A percentile compares a stretch with the other conserved stretches of the same genome.
Conservation (phyloP, 2,888 invertebrate genomes). For the Andrena trimmerana region DNA sequence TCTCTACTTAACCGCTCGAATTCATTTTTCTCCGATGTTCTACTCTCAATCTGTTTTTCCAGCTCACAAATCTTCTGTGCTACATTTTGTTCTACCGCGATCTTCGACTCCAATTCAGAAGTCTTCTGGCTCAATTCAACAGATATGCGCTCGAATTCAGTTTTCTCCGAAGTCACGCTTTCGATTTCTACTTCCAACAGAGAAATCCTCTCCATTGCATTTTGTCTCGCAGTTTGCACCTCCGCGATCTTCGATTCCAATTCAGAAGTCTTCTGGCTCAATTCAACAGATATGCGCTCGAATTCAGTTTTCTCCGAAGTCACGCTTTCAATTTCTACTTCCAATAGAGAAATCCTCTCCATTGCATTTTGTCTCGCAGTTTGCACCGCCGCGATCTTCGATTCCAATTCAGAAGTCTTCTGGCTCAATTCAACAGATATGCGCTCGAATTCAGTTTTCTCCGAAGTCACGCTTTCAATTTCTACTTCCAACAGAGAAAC, state of each 20-base stretch:
- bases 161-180: conserved; percentile 45
- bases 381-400: not conserved
- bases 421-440: not conserved
- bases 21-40: conserved; percentile 21
- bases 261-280: not conserved
- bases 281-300: conserved; percentile 9
- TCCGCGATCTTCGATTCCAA: not conserved
- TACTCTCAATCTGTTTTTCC: not conserved
- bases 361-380: not conserved
- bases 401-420: not conserved
- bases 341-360: conserved; percentile 27
- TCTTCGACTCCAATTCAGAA: too few species aligned
- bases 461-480: not conserved
- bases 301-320: conserved; percentile 47
- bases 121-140: too few species aligned
- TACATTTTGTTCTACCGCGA: not conserved
- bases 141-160: conserved; percentile 29
- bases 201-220: conserved; percentile 17
- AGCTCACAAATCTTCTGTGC: not conserved
- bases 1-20: not conserved
- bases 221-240: not conserved
- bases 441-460: not conserved
- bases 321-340: conserved; percentile 44
- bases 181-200: conserved; percentile 46
- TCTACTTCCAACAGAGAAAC: too few species aligned